Percentiles rank a stretch among this genome's conserved stretches.
Conservation (phyloP, 2,888 invertebrate species). For the Volucella inanis region DNA sequence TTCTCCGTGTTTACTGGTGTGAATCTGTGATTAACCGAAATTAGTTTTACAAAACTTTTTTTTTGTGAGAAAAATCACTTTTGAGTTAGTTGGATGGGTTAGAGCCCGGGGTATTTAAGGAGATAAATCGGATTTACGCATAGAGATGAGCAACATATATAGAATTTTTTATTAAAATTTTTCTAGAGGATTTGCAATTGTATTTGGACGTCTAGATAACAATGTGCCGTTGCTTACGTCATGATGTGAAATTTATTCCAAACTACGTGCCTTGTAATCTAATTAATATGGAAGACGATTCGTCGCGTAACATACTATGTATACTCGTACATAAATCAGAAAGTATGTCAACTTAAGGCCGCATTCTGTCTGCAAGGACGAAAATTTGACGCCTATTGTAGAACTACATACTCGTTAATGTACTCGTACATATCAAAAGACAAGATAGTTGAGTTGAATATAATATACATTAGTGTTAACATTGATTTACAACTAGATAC, state of each 20-base stretch:
- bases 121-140: slow-evolving; percentile 7
- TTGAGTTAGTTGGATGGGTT: not conserved
- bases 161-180: not conserved
- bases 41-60: slow-evolving; percentile 50
- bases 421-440: no score
- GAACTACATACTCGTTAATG: no score
- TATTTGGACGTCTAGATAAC: slow-evolving; percentile 17
- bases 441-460: no score
- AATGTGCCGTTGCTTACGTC: slow-evolving; percentile 41
- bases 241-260: not conserved
- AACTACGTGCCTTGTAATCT: slow-evolving; percentile 23
- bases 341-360: slow-evolving; percentile 41
- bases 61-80: not conserved
- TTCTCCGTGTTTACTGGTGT: slow-evolving; percentile 15
- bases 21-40: slow-evolving; percentile 55
- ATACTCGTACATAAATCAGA: slow-evolving; percentile 58
- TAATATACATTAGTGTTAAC: no score
- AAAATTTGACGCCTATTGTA: no score
- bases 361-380: slow-evolving; percentile 4
- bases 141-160: no score
- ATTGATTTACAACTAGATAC: no score
- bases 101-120: slow-evolving; percentile 19
- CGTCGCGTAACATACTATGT: slow-evolving; percentile 9
- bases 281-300: slow-evolving; percentile 49
- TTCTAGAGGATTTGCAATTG: slow-evolving; percentile 1